Evolutionary conservation across 2,797 vertebrate species (phyloP), one percentile per base, ranked within the genome.

Genomic region (Sandelia bainsii): DNA sequence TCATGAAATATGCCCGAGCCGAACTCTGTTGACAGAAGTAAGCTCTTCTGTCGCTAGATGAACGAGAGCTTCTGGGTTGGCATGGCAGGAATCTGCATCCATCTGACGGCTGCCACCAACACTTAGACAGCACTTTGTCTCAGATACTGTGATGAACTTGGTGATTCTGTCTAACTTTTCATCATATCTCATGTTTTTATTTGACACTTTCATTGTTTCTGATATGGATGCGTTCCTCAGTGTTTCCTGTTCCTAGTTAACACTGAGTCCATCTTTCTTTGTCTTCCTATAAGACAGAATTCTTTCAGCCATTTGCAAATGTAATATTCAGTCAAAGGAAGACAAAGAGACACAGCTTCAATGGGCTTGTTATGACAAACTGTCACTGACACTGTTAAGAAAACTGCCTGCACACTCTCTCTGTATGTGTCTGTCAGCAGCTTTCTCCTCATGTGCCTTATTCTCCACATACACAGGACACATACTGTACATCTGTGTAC

Each of bases 301-400:
- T 75, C 70, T 62, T 56, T 75, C 67, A 69, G 63, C 72, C 62
- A 45, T 83, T 79, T 76, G 82, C 61, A 72, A 67, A 76, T 29
- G 6, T 61, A 77, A 66, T 64, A 75, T 77, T 81, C 62, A 75
- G 70, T 79, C 71, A 50, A 59, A 68, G 44, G 67, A 78, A 83
- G 83, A 84, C 57, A 23, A 51, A 87, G 81, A 74, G 69, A 49
- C 22, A 0, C 42, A 77, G 80, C 79, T 86, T 79, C 80, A 72
- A 65, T 64, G 23, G 75, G 73, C 60, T 79, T 87, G 81, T 86
- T 86, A 69, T 90, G 89, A 90, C 81, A 86, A 84, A 89, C 82
- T 86, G 85, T 88, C 87, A 84, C 69, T 59, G 79, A 82, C 71
- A 63, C 58, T 0, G 20, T 82, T 68, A 63, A 75, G 66, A 79